Base-by-base conservation (phyloP, 2,888 invertebrate genomes). In the Limenitis camilla region DNA sequence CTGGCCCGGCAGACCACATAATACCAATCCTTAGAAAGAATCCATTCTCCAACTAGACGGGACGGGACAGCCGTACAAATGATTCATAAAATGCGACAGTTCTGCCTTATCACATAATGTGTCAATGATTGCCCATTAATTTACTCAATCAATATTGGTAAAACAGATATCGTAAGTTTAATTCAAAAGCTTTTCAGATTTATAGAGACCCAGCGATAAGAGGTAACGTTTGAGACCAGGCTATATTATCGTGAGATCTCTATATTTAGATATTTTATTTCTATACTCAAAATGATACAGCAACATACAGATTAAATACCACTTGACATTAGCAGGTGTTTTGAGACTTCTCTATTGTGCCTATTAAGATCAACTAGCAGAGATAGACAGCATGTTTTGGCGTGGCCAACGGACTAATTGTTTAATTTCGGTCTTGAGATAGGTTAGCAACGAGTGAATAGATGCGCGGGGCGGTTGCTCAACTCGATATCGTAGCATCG, bases 401-500 rank as follows among this genome's bases (percentile, higher is more conserved):
- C 41, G 49, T 50, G 45, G 53, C 55, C 43, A 54, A 43, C 52
- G 52, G 32, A 32, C 46, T 56, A 55, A 62, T 57, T 57, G 59
- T 63, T 62, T 61, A 65, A 61, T 62, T 63, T 57, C 57, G 58
- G 58, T 59, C 59, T 62, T 58, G 65, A 73, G 72, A 71, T 76
- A 72, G 70, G 69, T 68, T 69, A 68, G 69, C 69, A 69, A 66
- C 71, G 60, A 63, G 65, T 61, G 64, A 64, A 62, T 35, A 41
- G 41, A 35, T 63, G 63, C 63, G 61, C 59, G 49, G 61, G 67
- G 60, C 67, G 72, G 71, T 78, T 78, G 72, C 76, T 70, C 75
- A 79, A 78, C 69, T 58, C 65, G 71, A 74, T 80, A 81, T 81
- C 79, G 67, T 61, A 61, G 64, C 66, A 67, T 66, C 68, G 63